A percentile compares a stretch with the other conserved stretches of the same genome.
Evolutionary conservation across 2,888 invertebrate species (phyloP).

Genomic region (Conistra vaccinii): DNA sequence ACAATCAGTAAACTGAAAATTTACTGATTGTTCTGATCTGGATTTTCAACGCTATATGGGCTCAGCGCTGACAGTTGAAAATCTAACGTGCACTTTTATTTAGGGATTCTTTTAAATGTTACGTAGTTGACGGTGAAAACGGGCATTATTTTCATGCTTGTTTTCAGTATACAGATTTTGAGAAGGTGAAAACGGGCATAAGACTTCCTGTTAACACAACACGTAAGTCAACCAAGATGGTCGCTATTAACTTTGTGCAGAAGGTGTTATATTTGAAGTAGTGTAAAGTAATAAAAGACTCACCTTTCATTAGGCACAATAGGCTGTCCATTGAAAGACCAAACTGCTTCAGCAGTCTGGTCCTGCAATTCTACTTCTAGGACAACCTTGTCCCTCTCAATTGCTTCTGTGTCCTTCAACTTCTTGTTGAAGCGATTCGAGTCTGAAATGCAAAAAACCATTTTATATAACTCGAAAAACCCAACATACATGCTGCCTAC

Average conservation of each 20-base stretch:
- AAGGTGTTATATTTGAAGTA: neutral
- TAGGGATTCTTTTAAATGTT: too few species aligned
- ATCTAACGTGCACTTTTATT: too few species aligned
- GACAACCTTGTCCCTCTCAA: slow-evolving; percentile 97
- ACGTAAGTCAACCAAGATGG: neutral
- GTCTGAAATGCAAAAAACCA: slow-evolving; percentile 91
- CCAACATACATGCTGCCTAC: slow-evolving; percentile 36
- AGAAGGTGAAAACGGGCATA: too few species aligned
- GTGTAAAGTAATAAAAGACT: slow-evolving; percentile 9
- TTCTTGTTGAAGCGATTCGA: slow-evolving; percentile 99
- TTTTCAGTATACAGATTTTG: too few species aligned
- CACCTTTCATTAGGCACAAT: slow-evolving; percentile 94
- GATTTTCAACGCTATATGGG: too few species aligned
- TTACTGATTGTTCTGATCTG: too few species aligned
- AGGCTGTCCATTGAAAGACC: slow-evolving; percentile 98
- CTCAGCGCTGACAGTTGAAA: too few species aligned
- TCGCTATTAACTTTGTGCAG: neutral
- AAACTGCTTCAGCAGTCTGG: slow-evolving; percentile 98
- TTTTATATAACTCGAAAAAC: slow-evolving; percentile 38
- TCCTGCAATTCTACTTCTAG: slow-evolving; percentile 98
- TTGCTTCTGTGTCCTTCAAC: slow-evolving; percentile 97
- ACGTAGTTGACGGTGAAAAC: too few species aligned
- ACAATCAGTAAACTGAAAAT: neutral
- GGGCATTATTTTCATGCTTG: too few species aligned
- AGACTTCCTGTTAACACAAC: neutral